Evolutionary conservation across 2,797 vertebrate genomes (phyloP), one percentile per base, ranked within the genome.

Genomic region (Ptychobarbus kaznakovi): DNA sequence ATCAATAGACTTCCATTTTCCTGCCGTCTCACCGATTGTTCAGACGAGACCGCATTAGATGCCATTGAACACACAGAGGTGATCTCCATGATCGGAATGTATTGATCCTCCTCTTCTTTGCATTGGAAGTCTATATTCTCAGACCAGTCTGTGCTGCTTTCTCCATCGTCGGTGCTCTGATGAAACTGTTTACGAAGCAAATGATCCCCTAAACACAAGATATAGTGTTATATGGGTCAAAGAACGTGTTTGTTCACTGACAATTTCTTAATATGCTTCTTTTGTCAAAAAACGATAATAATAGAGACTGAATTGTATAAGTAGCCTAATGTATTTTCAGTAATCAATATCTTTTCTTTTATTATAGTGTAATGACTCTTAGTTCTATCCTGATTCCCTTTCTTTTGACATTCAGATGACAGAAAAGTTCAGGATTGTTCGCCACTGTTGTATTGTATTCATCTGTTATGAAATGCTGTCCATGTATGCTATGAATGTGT

Each of bases 11-110:
- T 51, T 81, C 40, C 25, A 53, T 22, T 42, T 49, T 63, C 44
- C 35, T 58, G 35, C 15, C 16, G 5, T 83, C 90, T 86, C 66
- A 90, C 91, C 88, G 94, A 89, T 88, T 84, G 90, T 28, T 91
- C 87, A 69, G 89, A 88, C 8, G 90, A 49, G 11, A 86, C 79
- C 32, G 82, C 53, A 16, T 86, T 42, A 18, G 92, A 87, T 56
- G 93, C 93, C 90, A 96, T 94, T 15, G 95, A 95, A 78, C 93
- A 91, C 11, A 96, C 92, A 1, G 94, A 95, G 65, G 93, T 93
- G 88, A 95, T 95, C 89, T 94, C 93, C 90, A 95, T 94, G 81
- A 95, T 95, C 0, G 95, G 94, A 80, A 95, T 89, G 86, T 90
- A 90, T 85, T 89, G 92, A 25, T 94, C 94, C 79, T 90, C 92